These are phyloP conservation scores for Eleutherodactylus coqui DNA, from an alignment of 2,797 vertebrate species.

Conservation along the genomic window DNA sequence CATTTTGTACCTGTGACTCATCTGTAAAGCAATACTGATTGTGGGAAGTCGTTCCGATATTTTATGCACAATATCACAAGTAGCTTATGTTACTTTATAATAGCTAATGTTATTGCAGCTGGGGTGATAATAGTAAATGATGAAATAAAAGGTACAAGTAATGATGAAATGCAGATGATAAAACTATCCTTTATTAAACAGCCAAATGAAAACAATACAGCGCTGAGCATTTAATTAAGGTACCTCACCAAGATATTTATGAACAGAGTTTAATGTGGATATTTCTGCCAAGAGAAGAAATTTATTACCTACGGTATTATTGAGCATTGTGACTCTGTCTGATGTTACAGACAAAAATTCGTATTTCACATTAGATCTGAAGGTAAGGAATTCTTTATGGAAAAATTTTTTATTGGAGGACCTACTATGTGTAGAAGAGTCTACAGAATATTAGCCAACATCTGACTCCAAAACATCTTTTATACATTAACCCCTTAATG, in stretches of 20 bases:
- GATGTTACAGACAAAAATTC: not conserved
- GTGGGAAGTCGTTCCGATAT: too few species aligned
- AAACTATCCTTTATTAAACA: constrained; percentile 5
- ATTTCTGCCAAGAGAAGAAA: not conserved
- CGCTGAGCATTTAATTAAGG: constrained; percentile 11
- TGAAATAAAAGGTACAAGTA: not conserved
- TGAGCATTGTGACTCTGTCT: not conserved
- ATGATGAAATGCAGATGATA: not conserved
- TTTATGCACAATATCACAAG: not conserved
- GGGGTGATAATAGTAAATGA: not conserved
- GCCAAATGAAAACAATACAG: constrained; percentile 1
- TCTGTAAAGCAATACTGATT: too few species aligned
- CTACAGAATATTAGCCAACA: too few species aligned
- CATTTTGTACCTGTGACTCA: too few species aligned
- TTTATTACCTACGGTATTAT: constrained; percentile 12
- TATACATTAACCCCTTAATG: too few species aligned
- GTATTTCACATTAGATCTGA: not conserved
- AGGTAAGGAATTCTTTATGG: not conserved
- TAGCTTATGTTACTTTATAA: not conserved
- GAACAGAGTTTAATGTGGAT: not conserved
- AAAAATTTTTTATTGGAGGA: not conserved
- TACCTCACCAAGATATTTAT: not conserved
- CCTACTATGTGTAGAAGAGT: too few species aligned
- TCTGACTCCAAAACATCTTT: too few species aligned
- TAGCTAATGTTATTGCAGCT: not conserved